Evolutionary conservation across 1,140 invertebrate species (phyloP), one percentile per base, ranked within the genome.

Genomic region (Papilio polytes): DNA sequence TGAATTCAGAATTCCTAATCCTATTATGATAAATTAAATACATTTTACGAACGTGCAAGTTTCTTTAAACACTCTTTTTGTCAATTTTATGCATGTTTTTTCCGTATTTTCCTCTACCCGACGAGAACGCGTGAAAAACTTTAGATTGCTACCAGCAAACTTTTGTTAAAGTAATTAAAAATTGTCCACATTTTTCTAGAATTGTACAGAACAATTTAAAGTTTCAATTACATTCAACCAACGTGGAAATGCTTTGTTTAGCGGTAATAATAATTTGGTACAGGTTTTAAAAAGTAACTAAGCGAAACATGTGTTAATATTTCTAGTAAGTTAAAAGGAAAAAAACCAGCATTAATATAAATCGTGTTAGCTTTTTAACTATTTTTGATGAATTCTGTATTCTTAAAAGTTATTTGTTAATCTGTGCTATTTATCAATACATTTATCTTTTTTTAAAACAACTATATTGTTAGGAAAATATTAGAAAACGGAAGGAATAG

Each of bases 211-310:
- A 63, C 12, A 70, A 31, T 70, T 31, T 31, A 31, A 31, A 31
- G 22, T 70, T 70, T 36, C 36, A 70, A 70, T 70, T 70, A 70
- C 63, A 70, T 70, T 36, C 26, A 70, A 70, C 59, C 59, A 13
- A 20, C 2, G 10, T 22, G 59, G 59, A 63, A 63, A 63, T n/a
- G 26, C 22, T 22, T 26, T 59, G n/a, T 22, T 51, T 51, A 63
- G 0, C 59, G 26, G 2, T 63, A 13, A 63, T 22, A 26, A 63
- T 12, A 63, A 13, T 63, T 26, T 12, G 9, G 12, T 22, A 22
- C 59, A 26, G 12, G 56, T 63, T 63, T 22, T 26, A 63, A 26
- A 12, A 26, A 63, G 59, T 22, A 9, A 26, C 36, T 8, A 41
- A 41, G 8, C 4, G 3, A 36, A 36, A 36, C 6, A 3, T 36